Evolutionary conservation across 2,797 vertebrate genomes (phyloP).

Genomic region (Squalus acanthias): DNA sequence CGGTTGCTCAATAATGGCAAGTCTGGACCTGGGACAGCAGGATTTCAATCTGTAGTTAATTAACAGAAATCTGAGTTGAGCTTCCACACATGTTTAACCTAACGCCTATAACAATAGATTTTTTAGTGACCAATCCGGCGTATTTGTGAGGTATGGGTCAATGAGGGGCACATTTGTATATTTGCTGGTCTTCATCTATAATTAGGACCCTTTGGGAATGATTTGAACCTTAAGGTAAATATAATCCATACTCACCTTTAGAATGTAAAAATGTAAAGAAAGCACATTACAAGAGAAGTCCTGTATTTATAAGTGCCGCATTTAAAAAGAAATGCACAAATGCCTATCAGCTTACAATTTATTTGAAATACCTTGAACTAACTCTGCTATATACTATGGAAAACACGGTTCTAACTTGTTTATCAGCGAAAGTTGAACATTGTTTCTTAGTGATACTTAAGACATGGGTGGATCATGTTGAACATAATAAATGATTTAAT

Average conservation of each 20-base stretch:
- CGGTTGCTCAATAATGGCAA: not conserved
- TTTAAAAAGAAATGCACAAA: not conserved
- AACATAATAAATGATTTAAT: conserved; percentile 14
- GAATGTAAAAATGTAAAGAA: not conserved
- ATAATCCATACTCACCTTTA: not conserved
- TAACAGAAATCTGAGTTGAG: not conserved
- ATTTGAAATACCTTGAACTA: not conserved
- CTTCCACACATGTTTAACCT: not conserved
- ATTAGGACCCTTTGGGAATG: not conserved
- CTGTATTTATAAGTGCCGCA: not conserved
- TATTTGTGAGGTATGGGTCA: not conserved
- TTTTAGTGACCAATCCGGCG: not conserved
- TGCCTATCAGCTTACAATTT: not conserved
- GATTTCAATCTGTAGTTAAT: not conserved
- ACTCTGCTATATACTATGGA: not conserved
- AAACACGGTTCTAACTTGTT: not conserved
- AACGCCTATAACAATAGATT: too few relatives aligned
- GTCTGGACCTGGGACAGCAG: not conserved
- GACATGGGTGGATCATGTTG: not conserved
- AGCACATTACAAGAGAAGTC: not conserved
- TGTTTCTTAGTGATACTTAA: conserved; percentile 18
- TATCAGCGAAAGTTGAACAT: not conserved
- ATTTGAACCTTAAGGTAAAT: conserved; percentile 15
- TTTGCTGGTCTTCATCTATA: not conserved
- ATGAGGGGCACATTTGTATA: not conserved